Percentiles rank a stretch among this genome's conserved stretches.
Conservation (phyloP, 2,113 vertebrate species). For the Menidia beryllina region DNA sequence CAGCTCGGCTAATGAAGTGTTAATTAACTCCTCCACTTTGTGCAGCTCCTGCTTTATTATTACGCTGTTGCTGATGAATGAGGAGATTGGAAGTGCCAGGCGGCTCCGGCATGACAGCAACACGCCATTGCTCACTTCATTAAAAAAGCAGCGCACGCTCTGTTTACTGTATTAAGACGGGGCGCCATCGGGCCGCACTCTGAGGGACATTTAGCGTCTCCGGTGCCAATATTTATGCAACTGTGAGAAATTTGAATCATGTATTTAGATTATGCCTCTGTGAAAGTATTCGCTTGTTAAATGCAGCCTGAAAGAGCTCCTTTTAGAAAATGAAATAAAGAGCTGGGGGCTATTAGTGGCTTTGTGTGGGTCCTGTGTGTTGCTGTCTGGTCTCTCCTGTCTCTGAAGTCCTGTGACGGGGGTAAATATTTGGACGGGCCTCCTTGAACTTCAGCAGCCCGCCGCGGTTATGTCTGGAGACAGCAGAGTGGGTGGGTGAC, state of each 20-base stretch:
- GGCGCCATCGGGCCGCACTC: constrained; percentile 7
- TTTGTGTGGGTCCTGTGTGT: background rate
- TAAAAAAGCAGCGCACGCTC: constrained; percentile 6
- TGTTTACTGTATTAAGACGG: constrained; percentile 36
- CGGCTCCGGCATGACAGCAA: constrained; percentile 6
- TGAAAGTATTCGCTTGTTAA: background rate
- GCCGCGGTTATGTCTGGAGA: constrained; percentile 12
- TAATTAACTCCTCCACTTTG: constrained; percentile 50
- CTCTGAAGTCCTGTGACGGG: constrained; percentile 17
- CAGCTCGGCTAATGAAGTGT: constrained; percentile 56
- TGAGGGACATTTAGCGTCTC: constrained; percentile 32
- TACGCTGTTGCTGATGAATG: constrained; percentile 22
- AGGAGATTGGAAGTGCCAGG: constrained; percentile 10
- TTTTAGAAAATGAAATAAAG: constrained; percentile 28
- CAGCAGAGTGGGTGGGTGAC: constrained; percentile 50
- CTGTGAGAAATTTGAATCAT: background rate
- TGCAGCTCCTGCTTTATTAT: constrained; percentile 31
- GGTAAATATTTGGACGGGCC: constrained; percentile 55
- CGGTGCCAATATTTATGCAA: constrained; percentile 45
- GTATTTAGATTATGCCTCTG: constrained; percentile 8
- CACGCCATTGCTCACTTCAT: constrained; percentile 9
- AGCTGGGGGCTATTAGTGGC: background rate
- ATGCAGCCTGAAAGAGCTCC: constrained; percentile 5
- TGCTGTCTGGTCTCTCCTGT: constrained; percentile 1
- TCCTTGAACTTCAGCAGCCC: constrained; percentile 19